phyloP scores from a whole-genome alignment of 2,113 vertebrate genomes.

The Brachionichthys hirsutus region DNA sequence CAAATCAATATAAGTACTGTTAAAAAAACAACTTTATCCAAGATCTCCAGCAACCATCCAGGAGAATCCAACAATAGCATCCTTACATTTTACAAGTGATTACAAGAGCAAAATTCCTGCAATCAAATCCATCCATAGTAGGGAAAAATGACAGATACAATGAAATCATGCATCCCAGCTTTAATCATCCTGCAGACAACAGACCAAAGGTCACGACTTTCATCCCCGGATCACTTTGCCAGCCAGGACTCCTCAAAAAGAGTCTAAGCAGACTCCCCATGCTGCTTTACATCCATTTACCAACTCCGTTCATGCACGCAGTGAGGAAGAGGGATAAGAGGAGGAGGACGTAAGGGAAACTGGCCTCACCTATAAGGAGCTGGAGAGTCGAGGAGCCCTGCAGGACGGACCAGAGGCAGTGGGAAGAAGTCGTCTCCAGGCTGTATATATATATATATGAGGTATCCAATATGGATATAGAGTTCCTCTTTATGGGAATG shows the following conservation, averaged over 20 bases:
- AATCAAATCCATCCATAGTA: no score
- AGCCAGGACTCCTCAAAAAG: constrained; percentile 12
- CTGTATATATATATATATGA: constrained; percentile 48
- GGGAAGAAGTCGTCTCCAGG: constrained; percentile 12
- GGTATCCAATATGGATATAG: constrained; percentile 41
- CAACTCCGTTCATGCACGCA: constrained; percentile 4
- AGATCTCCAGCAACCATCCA: no score
- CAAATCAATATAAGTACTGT: no score
- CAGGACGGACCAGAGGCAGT: constrained; percentile 28
- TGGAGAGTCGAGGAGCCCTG: constrained; percentile 36
- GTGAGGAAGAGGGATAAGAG: constrained; percentile 5
- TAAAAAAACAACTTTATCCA: no score
- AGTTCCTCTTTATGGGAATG: constrained; percentile 73
- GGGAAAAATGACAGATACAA: no score
- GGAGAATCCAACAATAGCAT: no score
- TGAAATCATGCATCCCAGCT: background rate
- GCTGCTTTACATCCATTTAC: background rate
- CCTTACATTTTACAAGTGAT: no score
- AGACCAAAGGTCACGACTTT: constrained; percentile 30
- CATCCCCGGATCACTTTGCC: constrained; percentile 18
- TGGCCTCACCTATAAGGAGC: constrained; percentile 59
- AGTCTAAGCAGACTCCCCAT: background rate
- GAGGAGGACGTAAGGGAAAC: constrained; percentile 13
- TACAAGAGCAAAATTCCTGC: no score
- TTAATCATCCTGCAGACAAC: background rate